Evolutionary conservation across 2,888 invertebrate species (phyloP), one percentile per base, ranked within the genome.

Genomic region (Horisme vitalbata): DNA sequence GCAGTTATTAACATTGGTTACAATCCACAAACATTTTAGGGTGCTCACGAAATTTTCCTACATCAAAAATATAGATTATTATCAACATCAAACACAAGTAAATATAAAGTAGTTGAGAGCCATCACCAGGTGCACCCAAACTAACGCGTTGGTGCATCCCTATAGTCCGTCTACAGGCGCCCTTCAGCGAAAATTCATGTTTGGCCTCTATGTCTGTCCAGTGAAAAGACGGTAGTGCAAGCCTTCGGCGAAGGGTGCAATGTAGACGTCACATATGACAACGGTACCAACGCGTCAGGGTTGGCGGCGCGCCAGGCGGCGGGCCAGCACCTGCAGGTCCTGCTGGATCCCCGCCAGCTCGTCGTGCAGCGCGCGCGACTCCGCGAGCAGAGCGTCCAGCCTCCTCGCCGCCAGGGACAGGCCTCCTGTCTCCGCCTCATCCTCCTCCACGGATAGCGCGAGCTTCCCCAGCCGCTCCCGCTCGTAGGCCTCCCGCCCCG

Each of bases 271-370:
- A n/a, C n/a, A n/a, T n/a, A n/a, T n/a, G n/a, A n/a, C n/a, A n/a
- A n/a, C n/a, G 75, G 82, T 84, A 84, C 86, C 77, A 79, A 83
- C 85, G 81, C 80, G 79, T 84, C 83, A 85, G 71, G 67, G 68
- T 77, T 75, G 60, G 72, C 71, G 71, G 75, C 78, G 77, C 53
- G 79, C 66, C 71, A 79, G 74, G 75, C 88, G 88, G 63, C 79
- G 77, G 55, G 80, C 84, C 78, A 89, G 88, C 88, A 90, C 90
- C 86, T 90, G 89, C 73, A 90, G 81, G 80, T 90, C 90, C 51
- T 80, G 76, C 60, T 87, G 85, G 67, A 90, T 90, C 66, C 75
- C 85, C 6, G 84, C 83, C 68, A 90, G 73, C 76, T 88, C 84
- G 57, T 68, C 75, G 75, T 87, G 88, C 59, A 90, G 76, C 44